Conservation (phyloP, 2,797 vertebrate genomes). For the Epinephelus malabaricus region DNA sequence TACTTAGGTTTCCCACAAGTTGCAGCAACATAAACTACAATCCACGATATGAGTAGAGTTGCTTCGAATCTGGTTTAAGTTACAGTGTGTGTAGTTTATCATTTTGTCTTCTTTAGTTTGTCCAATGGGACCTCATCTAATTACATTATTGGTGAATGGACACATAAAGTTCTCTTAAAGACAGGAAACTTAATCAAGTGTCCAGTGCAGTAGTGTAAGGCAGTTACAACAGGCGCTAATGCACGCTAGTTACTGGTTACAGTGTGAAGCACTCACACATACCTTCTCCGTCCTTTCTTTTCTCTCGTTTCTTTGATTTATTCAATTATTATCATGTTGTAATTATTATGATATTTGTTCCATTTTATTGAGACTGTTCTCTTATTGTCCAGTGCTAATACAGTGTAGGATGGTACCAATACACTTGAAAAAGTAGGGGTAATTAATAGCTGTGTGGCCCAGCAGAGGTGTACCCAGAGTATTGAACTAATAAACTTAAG, state of each 20-base stretch:
- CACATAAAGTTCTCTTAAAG: no score
- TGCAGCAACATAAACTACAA: slow-evolving; percentile 1
- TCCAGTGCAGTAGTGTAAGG: no score
- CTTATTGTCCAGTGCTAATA: not conserved
- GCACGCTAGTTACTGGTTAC: no score
- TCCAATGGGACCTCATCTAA: not conserved
- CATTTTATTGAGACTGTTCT: not conserved
- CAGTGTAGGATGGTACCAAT: not conserved
- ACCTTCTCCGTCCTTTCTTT: no score
- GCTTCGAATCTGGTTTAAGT: not conserved
- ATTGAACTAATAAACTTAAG: slow-evolving; percentile 4
- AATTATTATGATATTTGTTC: not conserved
- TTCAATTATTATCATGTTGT: not conserved
- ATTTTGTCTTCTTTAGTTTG: not conserved
- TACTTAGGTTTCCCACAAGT: not conserved
- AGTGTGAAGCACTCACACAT: no score
- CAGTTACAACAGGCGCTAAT: no score
- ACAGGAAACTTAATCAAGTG: no score
- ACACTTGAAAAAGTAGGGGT: not conserved
- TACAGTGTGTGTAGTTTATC: no score
- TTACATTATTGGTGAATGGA: not conserved
- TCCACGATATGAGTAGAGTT: not conserved
- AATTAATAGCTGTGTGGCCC: not conserved
- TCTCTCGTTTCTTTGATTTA: not conserved
- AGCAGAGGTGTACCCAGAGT: not conserved